Base-by-base conservation (phyloP, 2,888 invertebrate genomes). In the Aplocera efformata region DNA sequence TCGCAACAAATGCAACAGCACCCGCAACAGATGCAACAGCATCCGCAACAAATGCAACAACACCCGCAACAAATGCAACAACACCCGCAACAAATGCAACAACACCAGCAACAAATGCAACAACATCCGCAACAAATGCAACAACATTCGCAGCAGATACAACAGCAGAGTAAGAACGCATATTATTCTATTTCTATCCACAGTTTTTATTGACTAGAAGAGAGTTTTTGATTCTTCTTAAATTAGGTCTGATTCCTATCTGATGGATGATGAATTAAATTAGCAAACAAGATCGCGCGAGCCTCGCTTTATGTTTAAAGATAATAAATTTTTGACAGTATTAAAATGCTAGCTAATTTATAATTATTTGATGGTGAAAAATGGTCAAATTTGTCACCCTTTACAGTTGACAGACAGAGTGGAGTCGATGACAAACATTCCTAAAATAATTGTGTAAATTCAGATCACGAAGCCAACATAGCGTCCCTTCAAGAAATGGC, bases 401-500 rank as follows among this genome's bases (percentile, higher is more conserved):
- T n/a, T n/a, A n/a, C n/a, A n/a, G n/a, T n/a, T n/a, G n/a, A n/a
- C n/a, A n/a, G n/a, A n/a, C n/a, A n/a, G n/a, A n/a, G n/a, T n/a
- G n/a, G n/a, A n/a, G n/a, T n/a, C n/a, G n/a, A n/a, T n/a, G n/a
- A n/a, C n/a, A n/a, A n/a, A n/a, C n/a, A n/a, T 17, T 17, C 13
- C 5, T 17, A 17, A 17, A 17, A 2, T 17, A 17, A 2, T 17
- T 36, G 26, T 27, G 1, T 24, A 10, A 1, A 29, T 46, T 8
- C 21, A 85, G 86, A 67, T 56, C 86, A 85, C 39, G 88, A 86
- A 56, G 79, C 79, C 0, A 86, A 85, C 48, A 73, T 88, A 41
- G 81, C 83, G 1, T 73, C 82, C 0, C 53, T 88, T 13, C 86
- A 88, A 72, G 84, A 86, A 49, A 49, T 88, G 32, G 85, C 86